A percentile compares a stretch with the other conserved stretches of the same genome.
phyloP scores from a whole-genome alignment of 2,113 vertebrate species.

The Azemiops feae region DNA sequence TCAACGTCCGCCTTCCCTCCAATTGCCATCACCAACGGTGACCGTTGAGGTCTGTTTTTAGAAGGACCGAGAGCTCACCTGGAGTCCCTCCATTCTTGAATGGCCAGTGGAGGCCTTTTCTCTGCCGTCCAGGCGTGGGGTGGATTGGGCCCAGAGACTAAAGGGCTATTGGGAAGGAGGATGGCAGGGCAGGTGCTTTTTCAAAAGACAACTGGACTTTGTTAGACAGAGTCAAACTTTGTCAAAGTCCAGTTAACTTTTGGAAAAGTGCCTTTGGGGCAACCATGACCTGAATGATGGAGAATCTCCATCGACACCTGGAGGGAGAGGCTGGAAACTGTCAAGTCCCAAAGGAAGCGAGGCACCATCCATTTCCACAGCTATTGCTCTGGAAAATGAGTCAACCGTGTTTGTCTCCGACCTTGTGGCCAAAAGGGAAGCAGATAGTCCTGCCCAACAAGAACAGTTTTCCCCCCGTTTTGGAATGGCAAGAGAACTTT shows the following conservation, averaged over 20 bases:
- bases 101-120: background rate
- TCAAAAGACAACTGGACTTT: too few species aligned
- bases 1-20: too few species aligned
- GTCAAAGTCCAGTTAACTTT: too few species aligned
- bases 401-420: background rate
- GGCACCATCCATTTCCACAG: background rate
- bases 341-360: background rate
- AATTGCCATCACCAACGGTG: background rate
- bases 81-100: background rate
- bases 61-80: background rate
- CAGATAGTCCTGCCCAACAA: background rate
- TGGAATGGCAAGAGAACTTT: background rate
- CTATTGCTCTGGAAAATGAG: background rate
- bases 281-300: too few species aligned
- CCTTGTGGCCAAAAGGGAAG: background rate
- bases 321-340: background rate
- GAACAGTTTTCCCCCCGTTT: background rate
- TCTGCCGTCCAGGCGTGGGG: background rate
- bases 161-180: background rate
- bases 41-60: background rate
- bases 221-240: too few species aligned
- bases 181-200: too few species aligned
- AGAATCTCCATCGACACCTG: too few species aligned
- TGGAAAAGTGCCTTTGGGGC: too few species aligned
- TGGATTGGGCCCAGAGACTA: background rate